Base-by-base conservation (phyloP, 2,888 invertebrate genomes). In the Alloplasta piceator region DNA sequence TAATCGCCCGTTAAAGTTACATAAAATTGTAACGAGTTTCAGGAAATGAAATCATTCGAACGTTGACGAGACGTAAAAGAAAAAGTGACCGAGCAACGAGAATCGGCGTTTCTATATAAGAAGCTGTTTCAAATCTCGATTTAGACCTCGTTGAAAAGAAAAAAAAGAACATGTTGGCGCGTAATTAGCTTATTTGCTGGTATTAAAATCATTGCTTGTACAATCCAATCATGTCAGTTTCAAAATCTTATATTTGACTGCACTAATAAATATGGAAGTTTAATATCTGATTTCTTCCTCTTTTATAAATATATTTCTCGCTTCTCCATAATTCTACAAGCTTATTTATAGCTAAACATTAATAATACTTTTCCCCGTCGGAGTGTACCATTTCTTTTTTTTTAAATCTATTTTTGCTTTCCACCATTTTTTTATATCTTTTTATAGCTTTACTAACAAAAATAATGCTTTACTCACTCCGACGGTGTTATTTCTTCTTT, bases 1-100 rank as follows among this genome's bases (percentile, higher is more conserved):
- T 26, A 26, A 26, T 26, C 26, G 26, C 26, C 26, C 3, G 26
- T 9, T 10, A 5, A 4, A 6, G 48, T 78, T 67, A 66, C 72
- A 41, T 67, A 67, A 55, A 56, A 39, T 76, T 26, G 48, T 36
- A 76, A 61, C 46, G 56, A 63, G 50, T 50, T 71, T 50, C 12
- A 48, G 55, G 68, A 76, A 75, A 71, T 39, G 41, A 12, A 56
- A 55, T 6, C 6, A 63, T 52, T 14, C 1, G 14, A 14, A 14
- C 16, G 52, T 16, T 26, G 26, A 26, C 16, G 36, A 39, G 38
- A 50, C 55, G 71, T 78, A 67, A 71, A 36, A 50, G 50, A 66
- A 66, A 75, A 78, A 60, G 58, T 55, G 66, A 68, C 61, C 68
- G 72, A 82, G 72, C 66, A 70, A 61, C 55, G 41, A 38, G 61